Conservation (phyloP, 2,797 vertebrate species). For the Enoplosus armatus region DNA sequence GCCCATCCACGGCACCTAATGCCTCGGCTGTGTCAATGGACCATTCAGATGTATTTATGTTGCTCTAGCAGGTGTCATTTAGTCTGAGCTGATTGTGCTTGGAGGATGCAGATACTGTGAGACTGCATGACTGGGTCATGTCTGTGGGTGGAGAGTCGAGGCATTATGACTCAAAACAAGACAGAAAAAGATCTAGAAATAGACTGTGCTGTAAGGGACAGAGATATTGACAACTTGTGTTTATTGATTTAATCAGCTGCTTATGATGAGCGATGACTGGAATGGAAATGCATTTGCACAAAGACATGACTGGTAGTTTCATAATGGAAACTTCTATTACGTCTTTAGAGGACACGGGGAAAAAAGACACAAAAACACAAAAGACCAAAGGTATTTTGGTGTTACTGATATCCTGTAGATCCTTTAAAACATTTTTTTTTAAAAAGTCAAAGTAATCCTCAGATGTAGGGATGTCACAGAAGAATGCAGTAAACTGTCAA, state of each 20-base stretch:
- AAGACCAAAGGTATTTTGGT: constrained; percentile 11
- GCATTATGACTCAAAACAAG: background rate
- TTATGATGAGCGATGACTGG: background rate
- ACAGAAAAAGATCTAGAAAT: constrained; percentile 7
- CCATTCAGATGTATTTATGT: constrained; percentile 75
- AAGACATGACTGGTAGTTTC: background rate
- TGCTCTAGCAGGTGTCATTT: constrained; percentile 77
- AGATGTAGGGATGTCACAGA: constrained; percentile 22
- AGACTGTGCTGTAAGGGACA: background rate
- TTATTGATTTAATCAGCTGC: constrained; percentile 21
- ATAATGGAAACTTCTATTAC: constrained; percentile 1
- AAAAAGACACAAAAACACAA: background rate
- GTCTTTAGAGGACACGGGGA: background rate
- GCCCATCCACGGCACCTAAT: constrained; percentile 60
- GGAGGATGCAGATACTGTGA: constrained; percentile 39
- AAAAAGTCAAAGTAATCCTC: constrained; percentile 31
- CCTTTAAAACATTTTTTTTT: constrained; percentile 26
- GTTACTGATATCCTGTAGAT: constrained; percentile 30
- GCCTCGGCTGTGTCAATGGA: constrained; percentile 67
- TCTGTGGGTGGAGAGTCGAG: constrained; percentile 35
- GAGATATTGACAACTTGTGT: background rate
- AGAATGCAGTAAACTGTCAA: constrained; percentile 14
- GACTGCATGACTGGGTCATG: constrained; percentile 43
- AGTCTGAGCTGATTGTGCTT: constrained; percentile 56
- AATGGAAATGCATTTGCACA: background rate